phyloP scores from a whole-genome alignment of 2,888 invertebrate species.

The Orthosia cruda region DNA sequence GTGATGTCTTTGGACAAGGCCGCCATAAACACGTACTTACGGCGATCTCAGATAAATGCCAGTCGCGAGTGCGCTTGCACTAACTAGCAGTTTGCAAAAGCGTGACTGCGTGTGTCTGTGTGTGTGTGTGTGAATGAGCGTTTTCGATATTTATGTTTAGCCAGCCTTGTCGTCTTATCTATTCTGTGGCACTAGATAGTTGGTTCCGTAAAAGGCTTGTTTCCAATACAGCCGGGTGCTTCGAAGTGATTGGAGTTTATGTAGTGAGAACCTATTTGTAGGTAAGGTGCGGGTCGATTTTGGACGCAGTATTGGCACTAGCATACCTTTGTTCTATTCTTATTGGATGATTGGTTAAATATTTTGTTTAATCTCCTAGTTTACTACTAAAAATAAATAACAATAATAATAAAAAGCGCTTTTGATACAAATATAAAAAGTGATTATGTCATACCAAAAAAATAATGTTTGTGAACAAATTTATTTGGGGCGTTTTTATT shows the following conservation, averaged over 20 bases:
- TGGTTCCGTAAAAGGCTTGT: constrained; percentile 41
- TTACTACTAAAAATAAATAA: background rate
- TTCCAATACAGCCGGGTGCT: constrained; percentile 49
- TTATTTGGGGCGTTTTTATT: too few relatives aligned
- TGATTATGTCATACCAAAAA: too few relatives aligned
- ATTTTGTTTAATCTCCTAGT: constrained; percentile 3
- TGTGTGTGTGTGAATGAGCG: background rate
- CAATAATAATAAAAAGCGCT: background rate
- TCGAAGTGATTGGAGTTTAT: constrained; percentile 37
- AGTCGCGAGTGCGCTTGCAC: too few relatives aligned
- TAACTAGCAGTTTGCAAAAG: too few relatives aligned
- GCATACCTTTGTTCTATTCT: constrained; percentile 6
- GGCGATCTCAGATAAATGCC: too few relatives aligned
- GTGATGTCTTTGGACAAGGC: too few relatives aligned
- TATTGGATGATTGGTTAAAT: constrained; percentile 2
- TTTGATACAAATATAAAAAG: too few relatives aligned
- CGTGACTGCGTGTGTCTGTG: too few relatives aligned
- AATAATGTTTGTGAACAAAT: too few relatives aligned
- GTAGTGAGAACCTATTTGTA: constrained; percentile 48
- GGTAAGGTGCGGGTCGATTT: constrained; percentile 9
- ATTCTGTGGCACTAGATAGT: constrained; percentile 32
- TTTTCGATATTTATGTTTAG: background rate
- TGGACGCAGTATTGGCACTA: constrained; percentile 10
- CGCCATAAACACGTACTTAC: too few relatives aligned
- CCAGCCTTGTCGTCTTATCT: constrained; percentile 8